phyloP scores from a whole-genome alignment of 1,140 invertebrate genomes.

The Coelopa frigida region DNA sequence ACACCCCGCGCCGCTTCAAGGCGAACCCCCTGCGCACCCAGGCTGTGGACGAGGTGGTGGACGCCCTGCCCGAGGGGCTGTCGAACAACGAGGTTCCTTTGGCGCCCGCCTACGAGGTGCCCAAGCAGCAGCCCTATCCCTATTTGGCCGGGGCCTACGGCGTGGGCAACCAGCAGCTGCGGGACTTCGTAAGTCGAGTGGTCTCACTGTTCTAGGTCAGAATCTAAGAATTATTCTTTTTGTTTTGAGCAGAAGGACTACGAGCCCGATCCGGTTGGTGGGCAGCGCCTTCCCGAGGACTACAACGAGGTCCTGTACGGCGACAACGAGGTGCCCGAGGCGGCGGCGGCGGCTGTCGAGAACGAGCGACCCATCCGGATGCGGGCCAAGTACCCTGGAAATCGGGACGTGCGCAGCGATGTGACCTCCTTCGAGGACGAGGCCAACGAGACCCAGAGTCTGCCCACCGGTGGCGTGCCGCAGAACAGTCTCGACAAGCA shows the following conservation, averaged over 20 bases:
- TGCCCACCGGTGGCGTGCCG: constrained; percentile 1
- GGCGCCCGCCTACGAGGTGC: constrained; percentile 3
- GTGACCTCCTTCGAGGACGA: constrained; percentile 9
- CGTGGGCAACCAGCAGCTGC: background rate
- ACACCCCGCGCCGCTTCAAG: background rate
- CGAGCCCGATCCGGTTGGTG: constrained; percentile 5
- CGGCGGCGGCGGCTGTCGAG: background rate
- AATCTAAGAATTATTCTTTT: background rate
- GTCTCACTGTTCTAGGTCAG: background rate
- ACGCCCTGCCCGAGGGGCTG: constrained; percentile 29
- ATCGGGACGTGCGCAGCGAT: constrained; percentile 38
- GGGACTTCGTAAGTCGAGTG: background rate
- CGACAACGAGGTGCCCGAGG: constrained; percentile 11
- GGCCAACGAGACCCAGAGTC: background rate
- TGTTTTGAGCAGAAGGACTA: constrained; percentile 15
- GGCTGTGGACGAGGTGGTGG: constrained; percentile 15
- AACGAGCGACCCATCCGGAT: constrained; percentile 33
- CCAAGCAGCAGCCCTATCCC: constrained; percentile 4
- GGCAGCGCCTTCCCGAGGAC: constrained; percentile 9
- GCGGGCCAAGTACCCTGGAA: constrained; percentile 37
- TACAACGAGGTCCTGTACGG: constrained; percentile 12
- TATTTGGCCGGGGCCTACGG: background rate
- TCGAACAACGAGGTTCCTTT: constrained; percentile 24
- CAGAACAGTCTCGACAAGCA: constrained; percentile 13
- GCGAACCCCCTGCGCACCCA: constrained; percentile 3